phyloP scores from a whole-genome alignment of 2,888 invertebrate genomes.

The Sinodicranocentrus sp. region DNA sequence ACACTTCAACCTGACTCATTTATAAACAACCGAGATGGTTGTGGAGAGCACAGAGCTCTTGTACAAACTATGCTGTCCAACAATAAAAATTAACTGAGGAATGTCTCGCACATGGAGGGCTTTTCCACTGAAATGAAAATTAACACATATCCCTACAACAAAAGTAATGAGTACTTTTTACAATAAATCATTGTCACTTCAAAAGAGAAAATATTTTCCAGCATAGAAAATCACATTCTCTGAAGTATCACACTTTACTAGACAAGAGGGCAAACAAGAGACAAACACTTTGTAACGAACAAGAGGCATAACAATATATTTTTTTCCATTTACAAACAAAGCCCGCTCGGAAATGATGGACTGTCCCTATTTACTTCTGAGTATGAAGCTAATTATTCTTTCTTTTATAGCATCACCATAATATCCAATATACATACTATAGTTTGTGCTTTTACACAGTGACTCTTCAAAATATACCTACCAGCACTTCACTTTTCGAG shows the following conservation, averaged over 20 bases:
- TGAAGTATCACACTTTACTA: background rate
- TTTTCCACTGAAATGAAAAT: constrained; percentile 56
- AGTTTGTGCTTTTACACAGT: no score
- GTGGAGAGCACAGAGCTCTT: no score
- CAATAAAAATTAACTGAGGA: constrained; percentile 45
- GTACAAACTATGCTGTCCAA: constrained; percentile 45
- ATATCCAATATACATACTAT: no score
- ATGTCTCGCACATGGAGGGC: background rate
- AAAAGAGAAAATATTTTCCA: constrained; percentile 24
- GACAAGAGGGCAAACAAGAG: background rate
- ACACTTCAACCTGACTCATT: constrained; percentile 41
- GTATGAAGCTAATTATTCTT: constrained; percentile 33
- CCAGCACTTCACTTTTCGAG: no score
- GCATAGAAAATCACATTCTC: constrained; percentile 46
- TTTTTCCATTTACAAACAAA: constrained; percentile 22
- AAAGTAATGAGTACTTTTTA: constrained; percentile 57
- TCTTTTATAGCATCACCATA: constrained; percentile 22
- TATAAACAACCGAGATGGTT: no score
- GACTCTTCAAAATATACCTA: no score
- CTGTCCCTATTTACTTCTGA: constrained; percentile 22
- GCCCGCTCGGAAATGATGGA: constrained; percentile 11
- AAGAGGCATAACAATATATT: constrained; percentile 40
- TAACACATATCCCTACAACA: constrained; percentile 47
- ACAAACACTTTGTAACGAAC: background rate
- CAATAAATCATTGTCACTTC: constrained; percentile 70